phyloP scores from a whole-genome alignment of 2,113 vertebrate species.

The Chitala chitala region DNA sequence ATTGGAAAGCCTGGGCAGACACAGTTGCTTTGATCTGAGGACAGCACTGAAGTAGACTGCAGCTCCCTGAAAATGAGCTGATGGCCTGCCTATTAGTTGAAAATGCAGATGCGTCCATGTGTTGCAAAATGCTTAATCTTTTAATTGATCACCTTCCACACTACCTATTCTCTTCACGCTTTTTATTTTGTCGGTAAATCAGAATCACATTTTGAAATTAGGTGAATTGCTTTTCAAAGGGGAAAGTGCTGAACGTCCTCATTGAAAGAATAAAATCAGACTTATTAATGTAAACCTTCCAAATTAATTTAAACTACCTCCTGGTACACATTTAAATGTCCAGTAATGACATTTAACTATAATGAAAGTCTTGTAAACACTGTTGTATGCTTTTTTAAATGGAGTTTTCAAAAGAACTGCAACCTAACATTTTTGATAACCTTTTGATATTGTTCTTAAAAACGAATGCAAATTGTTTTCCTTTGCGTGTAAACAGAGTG shows the following conservation, averaged over 20 bases:
- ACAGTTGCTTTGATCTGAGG: constrained; percentile 87
- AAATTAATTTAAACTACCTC: constrained; percentile 29
- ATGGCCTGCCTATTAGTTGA: constrained; percentile 84
- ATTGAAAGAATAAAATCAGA: constrained; percentile 19
- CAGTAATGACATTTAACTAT: too few relatives aligned
- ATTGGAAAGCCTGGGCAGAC: constrained; percentile 74
- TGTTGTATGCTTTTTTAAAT: constrained; percentile 12
- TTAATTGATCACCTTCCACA: constrained; percentile 95
- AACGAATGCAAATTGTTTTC: constrained; percentile 38
- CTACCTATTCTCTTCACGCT: constrained; percentile 53
- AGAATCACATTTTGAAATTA: constrained; percentile 58
- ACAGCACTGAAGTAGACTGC: constrained; percentile 72
- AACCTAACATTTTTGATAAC: constrained; percentile 26
- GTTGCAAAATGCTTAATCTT: constrained; percentile 97
- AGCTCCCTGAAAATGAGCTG: constrained; percentile 95
- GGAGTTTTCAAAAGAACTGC: constrained; percentile 25
- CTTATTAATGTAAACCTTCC: constrained; percentile 35
- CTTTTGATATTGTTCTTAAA: constrained; percentile 42
- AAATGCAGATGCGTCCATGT: constrained; percentile 84
- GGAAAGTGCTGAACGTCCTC: constrained; percentile 33
- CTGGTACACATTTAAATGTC: constrained; percentile 25
- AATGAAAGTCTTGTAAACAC: constrained; percentile 19
- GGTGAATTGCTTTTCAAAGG: constrained; percentile 54
- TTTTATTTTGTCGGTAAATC: constrained; percentile 51
- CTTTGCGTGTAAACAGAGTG: constrained; percentile 23